These are phyloP conservation scores for Bostrychus sinensis DNA, from an alignment of 2,113 vertebrate species.

Conservation along the genomic window DNA sequence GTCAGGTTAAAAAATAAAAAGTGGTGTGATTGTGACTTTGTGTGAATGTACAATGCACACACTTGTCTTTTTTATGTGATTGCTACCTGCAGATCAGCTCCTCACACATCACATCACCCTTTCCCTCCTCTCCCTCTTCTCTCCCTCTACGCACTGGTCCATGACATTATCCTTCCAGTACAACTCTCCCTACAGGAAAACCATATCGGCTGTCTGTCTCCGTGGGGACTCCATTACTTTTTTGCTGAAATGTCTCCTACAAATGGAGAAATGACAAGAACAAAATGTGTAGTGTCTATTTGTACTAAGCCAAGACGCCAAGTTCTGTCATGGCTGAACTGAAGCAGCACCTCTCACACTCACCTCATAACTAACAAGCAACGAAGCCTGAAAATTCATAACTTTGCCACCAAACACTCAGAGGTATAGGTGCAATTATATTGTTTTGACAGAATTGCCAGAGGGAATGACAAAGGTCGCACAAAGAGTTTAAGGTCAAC, in stretches of 20 bases:
- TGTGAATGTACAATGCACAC: conserved; percentile 11
- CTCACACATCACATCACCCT: not conserved
- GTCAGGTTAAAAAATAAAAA: conserved; percentile 15
- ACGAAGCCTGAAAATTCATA: conserved; percentile 49
- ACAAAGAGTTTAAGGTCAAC: conserved; percentile 41
- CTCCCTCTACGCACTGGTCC: conserved; percentile 45
- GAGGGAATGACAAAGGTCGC: conserved; percentile 28
- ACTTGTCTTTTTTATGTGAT: conserved; percentile 17
- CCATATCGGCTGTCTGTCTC: conserved; percentile 49
- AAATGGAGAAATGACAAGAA: conserved; percentile 65
- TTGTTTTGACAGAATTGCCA: conserved; percentile 50
- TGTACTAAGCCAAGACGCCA: conserved; percentile 7
- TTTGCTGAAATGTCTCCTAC: conserved; percentile 42
- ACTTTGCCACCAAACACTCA: conserved; percentile 35
- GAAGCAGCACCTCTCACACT: conserved; percentile 19
- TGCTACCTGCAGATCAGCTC: conserved; percentile 36
- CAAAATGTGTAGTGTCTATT: conserved; percentile 60
- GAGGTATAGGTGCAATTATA: conserved; percentile 13
- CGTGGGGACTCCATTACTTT: conserved; percentile 61
- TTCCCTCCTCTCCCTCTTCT: conserved; percentile 5
- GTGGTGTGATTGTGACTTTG: not conserved
- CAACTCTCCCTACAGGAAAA: conserved; percentile 47
- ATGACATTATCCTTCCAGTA: conserved; percentile 64
- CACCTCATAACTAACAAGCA: conserved; percentile 52
- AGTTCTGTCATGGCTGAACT: conserved; percentile 29